Evolutionary conservation across 2,797 vertebrate species (phyloP), one percentile per base, ranked within the genome.

Genomic region (Gymnodraco acuticeps): DNA sequence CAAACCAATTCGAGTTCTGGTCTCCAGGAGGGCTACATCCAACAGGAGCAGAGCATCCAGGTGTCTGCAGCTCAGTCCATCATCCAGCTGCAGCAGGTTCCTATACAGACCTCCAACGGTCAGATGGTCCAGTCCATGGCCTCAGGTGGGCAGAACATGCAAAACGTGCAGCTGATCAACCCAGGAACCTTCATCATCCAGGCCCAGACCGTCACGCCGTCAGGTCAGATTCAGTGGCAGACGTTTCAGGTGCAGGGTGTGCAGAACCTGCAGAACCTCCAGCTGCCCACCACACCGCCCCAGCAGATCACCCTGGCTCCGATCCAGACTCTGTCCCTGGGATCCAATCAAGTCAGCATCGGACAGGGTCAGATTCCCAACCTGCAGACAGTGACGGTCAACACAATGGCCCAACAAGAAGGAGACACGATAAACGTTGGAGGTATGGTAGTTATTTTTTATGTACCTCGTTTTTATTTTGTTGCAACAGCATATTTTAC

Each of bases 231-330:
- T 92, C 98, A 99, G 88, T 99, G 98, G 98, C 98, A 99, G 90
- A 99, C 98, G 48, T 99, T 99, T 95, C 98, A 99, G 96, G 98
- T 99, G 87, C 98, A 99, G 90, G 98, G 98, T 66, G 97, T 99
- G 68, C 98, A 99, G 92, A 99, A 98, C 89, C 96, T 99, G 85
- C 98, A 99, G 93, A 99, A 99, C 90, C 95, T 99, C 77, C 98
- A 99, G 94, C 96, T 99, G 92, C 98, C 98, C 85, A 97, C 97
- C 86, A 95, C 97, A 42, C 96, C 96, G 66, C 93, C 97, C 77
- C 98, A 99, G 88, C 98, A 99, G 91, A 99, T 99, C 89, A 99
- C 98, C 50, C 93, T 99, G 89, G 98, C 98, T 46, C 98, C 98
- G 47, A 96, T 99, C 88, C 98, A 99, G 92, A 98, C 98, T 27